Evolutionary conservation across 2,113 vertebrate species (phyloP).

Genomic region (Xenopus borealis): DNA sequence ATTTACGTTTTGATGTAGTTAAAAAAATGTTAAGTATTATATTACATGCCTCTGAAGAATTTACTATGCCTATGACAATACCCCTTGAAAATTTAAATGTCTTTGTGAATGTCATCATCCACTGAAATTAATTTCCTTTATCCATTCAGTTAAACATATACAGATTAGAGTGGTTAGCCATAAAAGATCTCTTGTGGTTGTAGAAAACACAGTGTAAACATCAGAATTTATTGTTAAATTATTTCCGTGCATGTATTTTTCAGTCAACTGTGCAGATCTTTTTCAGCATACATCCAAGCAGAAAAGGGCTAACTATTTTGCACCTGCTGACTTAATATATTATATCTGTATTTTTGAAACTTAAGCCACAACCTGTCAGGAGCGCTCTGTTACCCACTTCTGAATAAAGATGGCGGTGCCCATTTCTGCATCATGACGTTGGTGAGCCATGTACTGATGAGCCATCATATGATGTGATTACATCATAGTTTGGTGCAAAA

Average conservation of each 20-base stretch:
- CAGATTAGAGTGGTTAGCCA: not conserved
- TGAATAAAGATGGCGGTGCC: too few relatives aligned
- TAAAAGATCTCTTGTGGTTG: not conserved
- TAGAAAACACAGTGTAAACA: not conserved
- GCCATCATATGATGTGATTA: too few relatives aligned
- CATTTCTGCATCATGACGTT: too few relatives aligned
- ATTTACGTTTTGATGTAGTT: too few relatives aligned
- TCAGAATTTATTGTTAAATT: not conserved
- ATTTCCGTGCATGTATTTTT: not conserved
- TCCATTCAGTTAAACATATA: not conserved
- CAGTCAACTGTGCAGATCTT: not conserved
- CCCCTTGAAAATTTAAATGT: conserved; percentile 34
- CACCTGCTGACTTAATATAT: not conserved
- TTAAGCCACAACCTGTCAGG: too few relatives aligned
- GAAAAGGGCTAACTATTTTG: not conserved
- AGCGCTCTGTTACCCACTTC: too few relatives aligned
- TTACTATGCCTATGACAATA: conserved; percentile 22
- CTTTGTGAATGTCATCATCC: conserved; percentile 38
- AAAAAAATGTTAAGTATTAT: conserved; percentile 2
- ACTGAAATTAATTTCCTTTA: conserved; percentile 2
- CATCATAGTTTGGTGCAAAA: too few relatives aligned
- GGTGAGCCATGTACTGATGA: too few relatives aligned
- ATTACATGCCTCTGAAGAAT: conserved; percentile 33
- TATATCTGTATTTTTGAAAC: not conserved
- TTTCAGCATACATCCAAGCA: not conserved